Percentiles rank a stretch among this genome's conserved stretches.
phyloP scores from a whole-genome alignment of 2,797 vertebrate species.

The Lepilemur septentrionalis region DNA sequence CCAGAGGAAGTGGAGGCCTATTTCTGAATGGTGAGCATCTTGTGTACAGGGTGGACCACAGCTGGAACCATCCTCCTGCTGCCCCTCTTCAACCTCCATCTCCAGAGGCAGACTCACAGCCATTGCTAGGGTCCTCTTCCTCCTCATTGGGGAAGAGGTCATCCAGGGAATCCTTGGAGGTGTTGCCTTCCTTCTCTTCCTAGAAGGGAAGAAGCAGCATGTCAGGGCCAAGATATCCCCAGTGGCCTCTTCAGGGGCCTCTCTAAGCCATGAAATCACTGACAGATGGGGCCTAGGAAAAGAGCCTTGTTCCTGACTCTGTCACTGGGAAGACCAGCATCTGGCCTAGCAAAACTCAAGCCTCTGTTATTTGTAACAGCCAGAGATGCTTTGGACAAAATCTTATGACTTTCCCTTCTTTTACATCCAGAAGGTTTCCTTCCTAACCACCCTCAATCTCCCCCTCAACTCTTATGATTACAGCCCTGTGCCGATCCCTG shows the following conservation, averaged over 20 bases:
- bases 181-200: slow-evolving; percentile 96
- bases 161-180: slow-evolving; percentile 94
- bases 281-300: neutral
- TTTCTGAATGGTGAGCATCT: neutral
- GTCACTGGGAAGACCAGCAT: neutral
- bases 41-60: neutral
- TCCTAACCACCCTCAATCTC: neutral
- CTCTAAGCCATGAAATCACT: neutral
- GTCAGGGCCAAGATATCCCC: neutral
- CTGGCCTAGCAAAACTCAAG: neutral
- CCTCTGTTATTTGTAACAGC: neutral
- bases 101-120: slow-evolving; percentile 87
- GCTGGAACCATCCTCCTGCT: neutral
- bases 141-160: slow-evolving; percentile 98
- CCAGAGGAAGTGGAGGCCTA: neutral
- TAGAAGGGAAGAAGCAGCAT: slow-evolving; percentile 74
- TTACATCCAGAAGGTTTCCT: neutral
- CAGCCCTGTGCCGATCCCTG: neutral
- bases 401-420: neutral
- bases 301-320: neutral
- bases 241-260: neutral
- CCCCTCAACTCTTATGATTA: slow-evolving; percentile 57
- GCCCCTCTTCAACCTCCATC: neutral
- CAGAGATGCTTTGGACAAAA: neutral
- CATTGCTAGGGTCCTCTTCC: slow-evolving; percentile 93